Evolutionary conservation across 2,888 invertebrate species (phyloP).

Genomic region (Acleris holmiana): DNA sequence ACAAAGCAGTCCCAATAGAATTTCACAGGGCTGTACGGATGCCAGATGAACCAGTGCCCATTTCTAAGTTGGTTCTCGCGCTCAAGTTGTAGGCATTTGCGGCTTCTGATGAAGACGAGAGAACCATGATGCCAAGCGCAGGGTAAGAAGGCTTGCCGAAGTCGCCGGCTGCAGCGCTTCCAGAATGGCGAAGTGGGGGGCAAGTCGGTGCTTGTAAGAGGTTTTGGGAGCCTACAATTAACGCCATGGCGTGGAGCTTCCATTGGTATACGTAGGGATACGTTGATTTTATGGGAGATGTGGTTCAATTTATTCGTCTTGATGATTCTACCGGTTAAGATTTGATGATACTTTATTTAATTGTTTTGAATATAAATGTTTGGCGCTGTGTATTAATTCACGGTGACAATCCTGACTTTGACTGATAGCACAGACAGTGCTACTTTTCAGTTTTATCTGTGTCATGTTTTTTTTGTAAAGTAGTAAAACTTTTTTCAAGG

Average conservation of each 20-base stretch:
- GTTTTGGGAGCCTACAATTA: conserved; percentile 54
- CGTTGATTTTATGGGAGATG: neutral
- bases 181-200: conserved; percentile 53
- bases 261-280: conserved; percentile 1
- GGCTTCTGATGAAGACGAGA: conserved; percentile 52
- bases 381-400: too few relatives aligned
- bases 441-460: too few relatives aligned
- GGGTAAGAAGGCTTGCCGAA: conserved; percentile 42
- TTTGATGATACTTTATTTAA: too few relatives aligned
- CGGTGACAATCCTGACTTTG: too few relatives aligned
- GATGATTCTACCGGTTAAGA: neutral
- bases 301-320: neutral
- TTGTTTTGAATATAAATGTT: too few relatives aligned
- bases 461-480: too few relatives aligned
- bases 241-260: conserved; percentile 44
- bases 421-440: too few relatives aligned
- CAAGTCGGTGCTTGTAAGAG: conserved; percentile 44
- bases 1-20: conserved; percentile 56
- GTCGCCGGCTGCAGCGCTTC: conserved; percentile 22
- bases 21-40: conserved; percentile 65
- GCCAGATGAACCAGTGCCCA: conserved; percentile 51
- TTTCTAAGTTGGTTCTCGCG: conserved; percentile 51
- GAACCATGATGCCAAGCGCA: conserved; percentile 58
- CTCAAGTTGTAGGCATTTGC: conserved; percentile 54
- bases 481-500: too few relatives aligned